phyloP scores from a whole-genome alignment of 2,888 invertebrate species.

The Lycaena phlaeas region DNA sequence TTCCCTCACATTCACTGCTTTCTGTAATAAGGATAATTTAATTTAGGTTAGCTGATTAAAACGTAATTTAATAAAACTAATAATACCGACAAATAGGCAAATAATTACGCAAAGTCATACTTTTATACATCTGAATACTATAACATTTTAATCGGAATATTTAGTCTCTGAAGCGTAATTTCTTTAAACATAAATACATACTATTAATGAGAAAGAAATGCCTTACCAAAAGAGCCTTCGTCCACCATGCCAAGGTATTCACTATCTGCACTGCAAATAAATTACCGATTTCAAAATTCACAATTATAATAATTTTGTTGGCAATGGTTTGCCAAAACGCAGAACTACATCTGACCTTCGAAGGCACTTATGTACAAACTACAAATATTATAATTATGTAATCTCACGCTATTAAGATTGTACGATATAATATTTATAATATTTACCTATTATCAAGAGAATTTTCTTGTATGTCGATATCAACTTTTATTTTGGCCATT shows the following conservation, averaged over 20 bases:
- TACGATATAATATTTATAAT: constrained; percentile 12
- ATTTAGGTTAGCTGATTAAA: constrained; percentile 21
- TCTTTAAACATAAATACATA: neutral
- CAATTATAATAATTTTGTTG: neutral
- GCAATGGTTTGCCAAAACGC: constrained; percentile 44
- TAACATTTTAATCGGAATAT: constrained; percentile 15
- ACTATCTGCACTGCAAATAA: constrained; percentile 61
- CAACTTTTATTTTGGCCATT: constrained; percentile 69
- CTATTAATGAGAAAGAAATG: neutral
- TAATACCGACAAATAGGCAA: no score
- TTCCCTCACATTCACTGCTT: constrained; percentile 51
- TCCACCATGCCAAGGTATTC: constrained; percentile 62
- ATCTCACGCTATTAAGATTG: constrained; percentile 23
- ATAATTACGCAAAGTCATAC: no score
- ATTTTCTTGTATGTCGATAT: constrained; percentile 75
- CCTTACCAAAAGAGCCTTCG: constrained; percentile 56
- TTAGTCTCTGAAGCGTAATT: neutral
- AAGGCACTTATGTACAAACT: no score
- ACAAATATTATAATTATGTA: constrained; percentile 49
- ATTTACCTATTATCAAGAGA: constrained; percentile 76
- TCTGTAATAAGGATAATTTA: constrained; percentile 41
- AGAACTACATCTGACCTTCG: constrained; percentile 59
- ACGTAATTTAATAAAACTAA: constrained; percentile 22
- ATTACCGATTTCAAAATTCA: neutral
- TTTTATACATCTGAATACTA: no score